Base-by-base conservation (phyloP, 2,113 vertebrate species). In the Vulpes vulpes region DNA sequence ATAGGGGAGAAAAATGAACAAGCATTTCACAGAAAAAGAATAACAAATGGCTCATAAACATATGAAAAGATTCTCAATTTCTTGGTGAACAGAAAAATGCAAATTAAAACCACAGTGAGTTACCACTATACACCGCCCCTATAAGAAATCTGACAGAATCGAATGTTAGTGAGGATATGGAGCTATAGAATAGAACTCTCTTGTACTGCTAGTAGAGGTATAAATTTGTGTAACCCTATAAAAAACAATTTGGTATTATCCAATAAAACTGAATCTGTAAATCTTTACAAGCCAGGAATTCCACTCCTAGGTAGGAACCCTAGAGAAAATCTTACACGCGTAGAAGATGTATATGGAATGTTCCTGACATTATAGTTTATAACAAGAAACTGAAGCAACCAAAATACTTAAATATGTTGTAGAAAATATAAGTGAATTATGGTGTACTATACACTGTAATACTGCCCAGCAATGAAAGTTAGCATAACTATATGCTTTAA, bases 81-180 rank as follows among this genome's bases (percentile, higher is more conserved):
- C 69, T 79, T 51, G 5, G 51, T 62, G 22, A 81, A 25, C 22
- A 90, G 71, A 74, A 64, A 74, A 89, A 62, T 17, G 43, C 38
- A 71, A 86, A 76, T 96, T 67, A 69, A 97, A 95, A 87, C 11
- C n/a, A 76, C 32, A 85, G 8, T 53, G 74, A 86, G 23, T 91
- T 82, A 64, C 30, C 27, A 43, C n/a, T n/a, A 16, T 78, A 82
- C 1, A 64, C 23, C 4, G 87, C 11, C 9, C 62, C 19, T 78
- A 4, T 76, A 85, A 79, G 25, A 92, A 55, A 65, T 59, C 59
- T 73, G 62, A 87, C 49, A 55, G 67, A 91, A 32, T 9, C 30
- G 86, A 62, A 86, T 60, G 8, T 89, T 92, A 65, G 7, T 60
- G 15, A 64, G 30, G 9, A 38, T 32, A 64, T 14, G 30, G 43